Conservation (phyloP, 30 jellyfish, hydroid and myxozoan genomes). For the Aurelia coerulea region DNA sequence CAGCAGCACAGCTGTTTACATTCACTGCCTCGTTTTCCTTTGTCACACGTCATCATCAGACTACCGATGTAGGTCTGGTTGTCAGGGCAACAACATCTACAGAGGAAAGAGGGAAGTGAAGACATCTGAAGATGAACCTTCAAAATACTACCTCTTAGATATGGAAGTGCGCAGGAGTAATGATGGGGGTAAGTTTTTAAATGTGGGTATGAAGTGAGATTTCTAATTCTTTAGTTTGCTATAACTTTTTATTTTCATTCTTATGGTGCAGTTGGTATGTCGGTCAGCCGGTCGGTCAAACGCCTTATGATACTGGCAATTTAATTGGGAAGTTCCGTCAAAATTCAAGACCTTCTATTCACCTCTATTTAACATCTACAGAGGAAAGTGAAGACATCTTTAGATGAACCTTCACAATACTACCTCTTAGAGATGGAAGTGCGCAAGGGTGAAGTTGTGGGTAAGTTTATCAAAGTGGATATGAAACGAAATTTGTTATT, state of each 20-base stretch:
- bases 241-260: no score
- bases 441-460: not conserved
- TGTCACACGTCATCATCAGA: conserved; percentile 37
- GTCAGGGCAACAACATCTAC: conserved; percentile 42
- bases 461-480: no score
- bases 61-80: conserved; percentile 41
- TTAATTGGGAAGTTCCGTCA: no score
- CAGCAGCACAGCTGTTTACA: conserved; percentile 30
- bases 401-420: conserved; percentile 7
- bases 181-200: no score
- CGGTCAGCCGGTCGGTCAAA: no score
- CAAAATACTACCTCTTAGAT: conserved; percentile 7
- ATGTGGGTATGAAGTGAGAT: not conserved
- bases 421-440: conserved; percentile 3
- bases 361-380: conserved; percentile 23
- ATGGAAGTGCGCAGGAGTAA: not conserved
- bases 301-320: no score
- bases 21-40: conserved; percentile 51
- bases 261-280: not conserved
- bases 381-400: conserved; percentile 19
- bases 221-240: not conserved
- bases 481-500: no score
- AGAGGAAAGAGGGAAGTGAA: conserved; percentile 43
- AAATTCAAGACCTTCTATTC: no score
- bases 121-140: not conserved